A percentile compares a stretch with the other conserved stretches of the same genome.
phyloP scores from a whole-genome alignment of 2,888 invertebrate genomes.

The Odontothrips loti region DNA sequence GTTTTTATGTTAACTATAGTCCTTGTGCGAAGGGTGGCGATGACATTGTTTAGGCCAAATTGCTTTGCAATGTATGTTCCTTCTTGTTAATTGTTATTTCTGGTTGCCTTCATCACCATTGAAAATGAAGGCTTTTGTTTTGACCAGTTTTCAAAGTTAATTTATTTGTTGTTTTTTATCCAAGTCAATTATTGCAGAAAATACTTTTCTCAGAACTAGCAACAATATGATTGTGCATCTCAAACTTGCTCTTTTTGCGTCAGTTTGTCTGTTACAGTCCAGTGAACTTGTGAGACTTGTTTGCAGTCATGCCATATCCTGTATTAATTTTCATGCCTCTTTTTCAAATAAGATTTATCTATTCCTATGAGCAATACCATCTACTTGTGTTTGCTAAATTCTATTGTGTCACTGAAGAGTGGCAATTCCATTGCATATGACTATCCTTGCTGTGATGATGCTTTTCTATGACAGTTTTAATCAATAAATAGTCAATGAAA shows the following conservation, averaged over 20 bases:
- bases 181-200: slow-evolving; percentile 3
- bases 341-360: background rate
- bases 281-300: background rate
- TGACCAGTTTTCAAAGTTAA: slow-evolving; percentile 6
- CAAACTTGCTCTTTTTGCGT: background rate
- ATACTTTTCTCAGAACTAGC: background rate
- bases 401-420: background rate
- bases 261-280: background rate
- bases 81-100: slow-evolving; percentile 7
- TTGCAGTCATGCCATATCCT: background rate
- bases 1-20: background rate
- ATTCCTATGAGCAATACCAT: background rate
- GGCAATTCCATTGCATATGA: background rate
- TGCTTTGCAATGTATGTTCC: slow-evolving; percentile 1
- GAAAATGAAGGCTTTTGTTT: background rate
- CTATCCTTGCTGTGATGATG: slow-evolving; percentile 18
- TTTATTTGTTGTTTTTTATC: background rate
- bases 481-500: background rate
- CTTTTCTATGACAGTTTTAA: slow-evolving; percentile 1
- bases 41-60: background rate
- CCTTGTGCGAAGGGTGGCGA: too few species aligned
- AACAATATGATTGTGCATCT: background rate
- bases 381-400: background rate
- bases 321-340: background rate
- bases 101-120: background rate